phyloP scores from a whole-genome alignment of 1,140 invertebrate species.

The Drosophila seguyi region DNA sequence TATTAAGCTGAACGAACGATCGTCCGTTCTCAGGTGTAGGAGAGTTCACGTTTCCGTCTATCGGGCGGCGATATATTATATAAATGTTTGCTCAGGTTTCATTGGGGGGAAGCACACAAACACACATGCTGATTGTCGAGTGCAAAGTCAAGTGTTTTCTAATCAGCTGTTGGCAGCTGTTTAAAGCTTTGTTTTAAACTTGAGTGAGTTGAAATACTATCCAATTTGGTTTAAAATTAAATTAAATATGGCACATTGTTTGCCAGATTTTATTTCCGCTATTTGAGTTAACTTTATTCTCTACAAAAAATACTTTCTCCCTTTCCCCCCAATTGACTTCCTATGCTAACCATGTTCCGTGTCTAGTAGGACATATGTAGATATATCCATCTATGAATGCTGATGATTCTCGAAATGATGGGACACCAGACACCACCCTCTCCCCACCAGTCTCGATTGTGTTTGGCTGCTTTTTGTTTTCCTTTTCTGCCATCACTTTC shows the following conservation, averaged over 20 bases:
- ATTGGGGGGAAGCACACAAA: neutral
- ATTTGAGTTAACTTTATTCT: neutral
- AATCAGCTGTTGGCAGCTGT: conserved; percentile 21
- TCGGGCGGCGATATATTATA: conserved; percentile 1
- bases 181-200: neutral
- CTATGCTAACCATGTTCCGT: conserved; percentile 16
- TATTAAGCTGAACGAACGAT: conserved; percentile 68
- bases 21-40: conserved; percentile 41
- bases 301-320: neutral
- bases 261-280: neutral
- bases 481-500: conserved; percentile 74
- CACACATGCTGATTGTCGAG: conserved; percentile 15
- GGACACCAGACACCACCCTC: conserved; percentile 12
- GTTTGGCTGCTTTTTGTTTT: conserved; percentile 57
- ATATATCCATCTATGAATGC: conserved; percentile 32
- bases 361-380: conserved; percentile 32
- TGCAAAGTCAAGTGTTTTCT: conserved; percentile 11
- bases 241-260: too few species aligned
- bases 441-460: conserved; percentile 10
- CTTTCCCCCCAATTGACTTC: conserved; percentile 13
- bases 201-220: neutral
- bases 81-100: conserved; percentile 26
- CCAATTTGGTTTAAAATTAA: neutral
- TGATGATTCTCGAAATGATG: conserved; percentile 65
- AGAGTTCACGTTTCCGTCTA: conserved; percentile 31